phyloP scores from a whole-genome alignment of 2,888 invertebrate genomes.

The Rotaria socialis region DNA sequence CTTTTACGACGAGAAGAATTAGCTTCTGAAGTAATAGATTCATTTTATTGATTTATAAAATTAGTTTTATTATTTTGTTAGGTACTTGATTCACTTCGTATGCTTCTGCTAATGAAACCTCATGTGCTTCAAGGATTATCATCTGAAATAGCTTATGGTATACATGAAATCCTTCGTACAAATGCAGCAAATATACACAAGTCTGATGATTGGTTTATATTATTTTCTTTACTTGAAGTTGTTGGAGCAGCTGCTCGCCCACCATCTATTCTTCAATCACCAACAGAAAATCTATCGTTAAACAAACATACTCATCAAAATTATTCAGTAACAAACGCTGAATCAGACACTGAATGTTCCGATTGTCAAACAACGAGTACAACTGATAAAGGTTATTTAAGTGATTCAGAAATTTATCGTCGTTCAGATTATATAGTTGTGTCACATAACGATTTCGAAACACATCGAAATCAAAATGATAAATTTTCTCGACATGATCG shows the following conservation, averaged over 20 bases:
- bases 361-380: neutral
- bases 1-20: constrained; percentile 85
- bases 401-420: constrained; percentile 72
- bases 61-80: neutral
- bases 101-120: constrained; percentile 64
- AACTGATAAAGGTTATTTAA: constrained; percentile 71
- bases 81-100: constrained; percentile 49
- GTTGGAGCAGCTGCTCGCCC: constrained; percentile 82
- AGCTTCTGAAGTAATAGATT: constrained; percentile 63
- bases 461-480: constrained; percentile 56
- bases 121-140: constrained; percentile 70
- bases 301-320: neutral
- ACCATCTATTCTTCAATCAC: constrained; percentile 49
- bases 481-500: constrained; percentile 74
- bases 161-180: constrained; percentile 87
- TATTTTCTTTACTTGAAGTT: constrained; percentile 84
- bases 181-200: constrained; percentile 91
- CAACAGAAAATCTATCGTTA: neutral
- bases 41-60: no score
- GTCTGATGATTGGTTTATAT: constrained; percentile 85
- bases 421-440: constrained; percentile 36
- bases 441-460: constrained; percentile 18
- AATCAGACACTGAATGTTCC: constrained; percentile 24
- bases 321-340: neutral
- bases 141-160: constrained; percentile 81